These are phyloP conservation scores for Coranthus polyacanthus DNA, from an alignment of 2,797 vertebrate genomes.

Conservation along the genomic window DNA sequence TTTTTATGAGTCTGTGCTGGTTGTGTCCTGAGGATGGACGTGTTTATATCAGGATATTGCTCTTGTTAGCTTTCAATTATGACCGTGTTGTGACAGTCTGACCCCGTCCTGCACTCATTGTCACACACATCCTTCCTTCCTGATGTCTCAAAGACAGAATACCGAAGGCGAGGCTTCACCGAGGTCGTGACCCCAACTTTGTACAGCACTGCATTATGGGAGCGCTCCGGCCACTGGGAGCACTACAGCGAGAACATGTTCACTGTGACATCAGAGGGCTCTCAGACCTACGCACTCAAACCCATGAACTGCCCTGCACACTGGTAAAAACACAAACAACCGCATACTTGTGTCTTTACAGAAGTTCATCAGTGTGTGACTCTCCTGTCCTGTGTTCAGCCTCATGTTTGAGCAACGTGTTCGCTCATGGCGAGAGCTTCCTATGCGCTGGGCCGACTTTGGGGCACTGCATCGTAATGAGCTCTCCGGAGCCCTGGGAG, in stretches of 20 bases:
- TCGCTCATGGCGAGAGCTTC: constrained; percentile 95
- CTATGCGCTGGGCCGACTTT: constrained; percentile 93
- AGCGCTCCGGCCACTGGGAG: constrained; percentile 95
- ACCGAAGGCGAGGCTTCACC: constrained; percentile 88
- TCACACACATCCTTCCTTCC: constrained; percentile 53
- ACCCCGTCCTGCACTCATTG: constrained; percentile 28
- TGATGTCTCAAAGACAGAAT: constrained; percentile 86
- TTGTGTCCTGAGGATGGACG: constrained; percentile 5
- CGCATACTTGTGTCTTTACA: background rate
- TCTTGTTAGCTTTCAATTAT: constrained; percentile 41
- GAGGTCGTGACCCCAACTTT: constrained; percentile 95
- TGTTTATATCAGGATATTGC: constrained; percentile 57
- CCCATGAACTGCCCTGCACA: constrained; percentile 98
- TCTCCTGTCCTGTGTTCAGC: constrained; percentile 71
- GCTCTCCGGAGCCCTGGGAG: constrained; percentile 88
- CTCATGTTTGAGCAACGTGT: constrained; percentile 94
- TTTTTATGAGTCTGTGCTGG: too few relatives aligned
- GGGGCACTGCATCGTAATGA: constrained; percentile 94
- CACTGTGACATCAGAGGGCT: constrained; percentile 81
- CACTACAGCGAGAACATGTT: constrained; percentile 95
- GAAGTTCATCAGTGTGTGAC: background rate
- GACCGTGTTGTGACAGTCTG: constrained; percentile 40
- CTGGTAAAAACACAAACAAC: constrained; percentile 84
- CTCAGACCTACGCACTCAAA: constrained; percentile 90
- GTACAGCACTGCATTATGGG: constrained; percentile 91